These are phyloP conservation scores for Heteromurus nitidus DNA, from an alignment of 2,888 invertebrate genomes.

Conservation along the genomic window DNA sequence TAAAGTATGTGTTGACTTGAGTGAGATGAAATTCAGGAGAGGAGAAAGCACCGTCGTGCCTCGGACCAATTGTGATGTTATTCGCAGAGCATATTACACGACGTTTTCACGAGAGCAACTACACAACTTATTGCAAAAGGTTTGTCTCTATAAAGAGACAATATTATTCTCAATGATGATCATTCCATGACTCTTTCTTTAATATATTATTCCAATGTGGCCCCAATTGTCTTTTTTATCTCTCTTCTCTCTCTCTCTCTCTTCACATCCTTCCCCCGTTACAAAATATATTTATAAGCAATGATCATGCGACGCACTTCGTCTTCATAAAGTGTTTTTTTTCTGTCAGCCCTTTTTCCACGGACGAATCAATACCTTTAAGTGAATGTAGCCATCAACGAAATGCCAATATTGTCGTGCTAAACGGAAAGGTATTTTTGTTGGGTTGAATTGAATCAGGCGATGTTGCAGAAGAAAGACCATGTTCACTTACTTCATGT, in stretches of 20 bases:
- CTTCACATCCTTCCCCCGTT: not conserved
- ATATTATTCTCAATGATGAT: conserved; percentile 60
- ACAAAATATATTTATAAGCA: not conserved
- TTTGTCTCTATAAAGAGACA: conserved; percentile 48
- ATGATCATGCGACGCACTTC: not conserved
- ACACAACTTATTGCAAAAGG: not conserved
- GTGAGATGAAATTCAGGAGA: conserved; percentile 3
- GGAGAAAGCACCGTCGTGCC: not conserved
- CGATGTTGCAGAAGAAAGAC: conserved; percentile 8
- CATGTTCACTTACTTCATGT: too few relatives aligned
- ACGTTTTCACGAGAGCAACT: not conserved
- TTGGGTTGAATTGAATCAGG: conserved; percentile 10
- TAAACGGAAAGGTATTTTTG: conserved; percentile 50
- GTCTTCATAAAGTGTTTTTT: conserved; percentile 7
- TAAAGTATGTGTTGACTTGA: not conserved
- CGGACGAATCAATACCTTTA: not conserved
- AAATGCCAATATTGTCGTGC: conserved; percentile 43
- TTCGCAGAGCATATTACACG: not conserved
- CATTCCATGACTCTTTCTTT: conserved; percentile 57
- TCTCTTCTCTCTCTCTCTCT: conserved; percentile 28
- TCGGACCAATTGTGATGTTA: too few relatives aligned
- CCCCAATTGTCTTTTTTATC: conserved; percentile 50
- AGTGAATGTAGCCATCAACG: conserved; percentile 57
- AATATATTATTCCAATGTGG: conserved; percentile 65
- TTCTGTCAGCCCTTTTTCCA: too few relatives aligned